phyloP scores from a whole-genome alignment of 2,888 invertebrate genomes.

The Chirona hameri region DNA sequence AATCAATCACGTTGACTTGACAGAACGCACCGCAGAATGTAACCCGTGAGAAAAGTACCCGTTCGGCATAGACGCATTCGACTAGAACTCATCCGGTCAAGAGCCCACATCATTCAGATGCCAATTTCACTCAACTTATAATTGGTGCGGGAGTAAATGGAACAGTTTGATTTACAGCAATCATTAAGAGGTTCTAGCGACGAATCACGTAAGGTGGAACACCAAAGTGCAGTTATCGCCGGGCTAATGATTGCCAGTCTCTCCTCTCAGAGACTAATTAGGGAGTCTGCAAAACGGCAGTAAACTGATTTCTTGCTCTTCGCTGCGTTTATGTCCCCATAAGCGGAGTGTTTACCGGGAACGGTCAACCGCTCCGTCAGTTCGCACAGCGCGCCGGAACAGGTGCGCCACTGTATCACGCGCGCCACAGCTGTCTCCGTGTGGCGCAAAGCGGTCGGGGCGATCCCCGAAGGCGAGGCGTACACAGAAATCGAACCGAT shows the following conservation, averaged over 20 bases:
- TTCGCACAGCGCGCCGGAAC: too few species aligned
- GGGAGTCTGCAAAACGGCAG: neutral
- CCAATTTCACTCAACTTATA: constrained; percentile 1
- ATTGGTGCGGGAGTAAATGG: neutral
- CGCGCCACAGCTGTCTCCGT: neutral
- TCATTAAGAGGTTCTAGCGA: neutral
- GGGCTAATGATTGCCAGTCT: neutral
- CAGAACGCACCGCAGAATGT: too few species aligned
- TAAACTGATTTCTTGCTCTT: neutral
- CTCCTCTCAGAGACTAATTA: neutral
- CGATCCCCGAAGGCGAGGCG: too few species aligned
- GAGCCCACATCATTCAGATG: constrained; percentile 5
- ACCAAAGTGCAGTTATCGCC: neutral
- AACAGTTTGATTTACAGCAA: constrained; percentile 7
- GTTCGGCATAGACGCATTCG: too few species aligned
- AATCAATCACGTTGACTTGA: too few species aligned
- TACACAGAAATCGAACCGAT: too few species aligned
- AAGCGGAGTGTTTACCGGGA: neutral
- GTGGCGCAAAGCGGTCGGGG: neutral
- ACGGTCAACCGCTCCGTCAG: neutral
- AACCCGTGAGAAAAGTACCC: too few species aligned
- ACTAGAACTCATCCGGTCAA: neutral
- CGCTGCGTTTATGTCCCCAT: neutral
- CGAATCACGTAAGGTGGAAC: neutral
- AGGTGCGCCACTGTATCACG: neutral